These are phyloP conservation scores for Remorina albescens DNA, from an alignment of 2,797 vertebrate genomes.

Conservation along the genomic window DNA sequence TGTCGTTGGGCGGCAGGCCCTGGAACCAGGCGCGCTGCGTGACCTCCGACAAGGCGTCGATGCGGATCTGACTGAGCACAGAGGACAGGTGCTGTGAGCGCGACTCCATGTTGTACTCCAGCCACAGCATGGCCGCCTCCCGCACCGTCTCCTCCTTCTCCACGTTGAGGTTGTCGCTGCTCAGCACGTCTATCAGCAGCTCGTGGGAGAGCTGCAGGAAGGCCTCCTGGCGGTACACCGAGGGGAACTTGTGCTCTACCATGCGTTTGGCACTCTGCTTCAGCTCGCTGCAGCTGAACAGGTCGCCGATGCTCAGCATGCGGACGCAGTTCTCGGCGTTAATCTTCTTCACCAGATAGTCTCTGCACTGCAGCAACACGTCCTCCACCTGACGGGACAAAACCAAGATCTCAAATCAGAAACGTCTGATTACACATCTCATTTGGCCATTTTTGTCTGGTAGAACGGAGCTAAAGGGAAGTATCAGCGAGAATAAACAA, in stretches of 20 bases:
- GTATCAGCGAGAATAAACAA: too few relatives aligned
- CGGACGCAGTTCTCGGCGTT: conserved; percentile 98
- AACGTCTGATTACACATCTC: too few relatives aligned
- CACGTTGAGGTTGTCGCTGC: conserved; percentile 99
- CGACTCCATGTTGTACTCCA: conserved; percentile 96
- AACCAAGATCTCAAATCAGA: too few relatives aligned
- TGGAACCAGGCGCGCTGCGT: conserved; percentile 99
- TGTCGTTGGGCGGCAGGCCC: conserved; percentile 96
- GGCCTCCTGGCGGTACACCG: conserved; percentile 95
- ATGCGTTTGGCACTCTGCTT: conserved; percentile 98
- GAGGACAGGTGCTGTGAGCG: conserved; percentile 98
- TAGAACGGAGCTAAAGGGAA: too few relatives aligned
- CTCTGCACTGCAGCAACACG: conserved; percentile 93
- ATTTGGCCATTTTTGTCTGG: too few relatives aligned
- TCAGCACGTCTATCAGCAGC: conserved; percentile 94
- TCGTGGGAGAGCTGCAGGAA: conserved; percentile 98
- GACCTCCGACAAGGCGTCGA: conserved; percentile 97
- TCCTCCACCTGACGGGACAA: conserved; percentile 90
- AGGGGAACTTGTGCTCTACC: conserved; percentile 98
- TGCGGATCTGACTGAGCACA: conserved; percentile 97
- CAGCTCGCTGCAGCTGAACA: conserved; percentile 97
- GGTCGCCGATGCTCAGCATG: conserved; percentile 95
- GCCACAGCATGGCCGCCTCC: conserved; percentile 98
- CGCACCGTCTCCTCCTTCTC: conserved; percentile 99
- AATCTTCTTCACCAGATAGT: conserved; percentile 99